Base-by-base conservation (phyloP, 2,888 invertebrate genomes). In the Panorpa germanica region DNA sequence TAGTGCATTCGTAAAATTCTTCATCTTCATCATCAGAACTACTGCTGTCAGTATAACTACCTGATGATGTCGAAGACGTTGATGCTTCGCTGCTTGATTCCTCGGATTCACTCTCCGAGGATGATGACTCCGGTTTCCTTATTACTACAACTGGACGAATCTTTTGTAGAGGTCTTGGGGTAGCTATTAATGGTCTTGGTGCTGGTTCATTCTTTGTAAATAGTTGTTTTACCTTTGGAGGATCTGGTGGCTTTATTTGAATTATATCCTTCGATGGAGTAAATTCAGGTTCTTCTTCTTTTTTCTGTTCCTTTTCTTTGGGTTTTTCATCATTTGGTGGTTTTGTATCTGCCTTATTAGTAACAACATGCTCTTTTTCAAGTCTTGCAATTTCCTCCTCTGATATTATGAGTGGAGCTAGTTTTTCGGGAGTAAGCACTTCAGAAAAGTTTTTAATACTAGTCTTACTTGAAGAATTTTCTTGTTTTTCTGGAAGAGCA, bases 151-250 rank as follows among this genome's bases (percentile, higher is more conserved):
- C 24, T 23, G 8, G 45, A 25, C 30, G 39, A 44, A 53, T 57
- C 45, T 65, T 69, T 44, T 65, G 65, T 17, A 69, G 48, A 4
- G 69, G 69, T 29, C 68, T 58, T 29, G 69, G 69, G 28, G 67
- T 68, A 12, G 69, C 69, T 42, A 66, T 62, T 28, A 69, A 46
- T 12, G 64, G 62, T 44, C 57, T 62, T 4, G 55, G 41, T 16
- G 66, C 59, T 29, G 57, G 56, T 49, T 67, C 63, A 35, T 63
- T 12, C 5, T 23, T 19, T 19, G 19, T 12, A 5, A n/a, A 10
- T 12, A 23, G 5, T n/a, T 7, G 5, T 23, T 5, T 23, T 23
- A 10, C 18, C 10, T 28, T 29, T 6, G 23, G 29, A 22, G 22
- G 3, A 4, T 29, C 23, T 8, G 29, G n/a, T 6, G 13, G 14